These are phyloP conservation scores for Lepidiolamprologus cunningtoni DNA, from an alignment of 2,113 vertebrate genomes.

Conservation along the genomic window DNA sequence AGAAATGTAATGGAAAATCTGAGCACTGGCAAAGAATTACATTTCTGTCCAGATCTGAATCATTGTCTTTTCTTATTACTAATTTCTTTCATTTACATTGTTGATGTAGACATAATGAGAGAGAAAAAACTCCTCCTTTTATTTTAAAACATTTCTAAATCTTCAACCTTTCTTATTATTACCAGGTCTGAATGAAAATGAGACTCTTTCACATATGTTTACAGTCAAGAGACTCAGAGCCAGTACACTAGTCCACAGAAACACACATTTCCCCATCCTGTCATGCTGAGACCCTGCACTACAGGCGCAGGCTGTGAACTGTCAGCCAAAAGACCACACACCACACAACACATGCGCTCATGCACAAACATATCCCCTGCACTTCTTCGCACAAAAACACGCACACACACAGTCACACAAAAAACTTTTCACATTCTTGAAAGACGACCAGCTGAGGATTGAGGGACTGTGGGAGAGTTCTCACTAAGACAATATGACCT, in stretches of 20 bases:
- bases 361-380: background rate
- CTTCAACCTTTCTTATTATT: background rate
- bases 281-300: slow-evolving; percentile 37
- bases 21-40: background rate
- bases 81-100: background rate
- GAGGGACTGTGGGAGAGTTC: background rate
- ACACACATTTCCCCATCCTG: slow-evolving; percentile 44
- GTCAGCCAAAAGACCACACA: slow-evolving; percentile 33
- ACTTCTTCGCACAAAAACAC: background rate
- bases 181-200: background rate
- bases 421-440: slow-evolving; percentile 27
- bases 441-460: slow-evolving; percentile 15
- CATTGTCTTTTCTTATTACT: background rate
- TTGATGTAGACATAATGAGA: background rate
- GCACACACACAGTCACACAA: background rate
- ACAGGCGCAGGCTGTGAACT: slow-evolving; percentile 2
- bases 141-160: background rate
- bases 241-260: background rate
- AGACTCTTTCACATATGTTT: background rate
- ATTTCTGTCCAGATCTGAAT: background rate
- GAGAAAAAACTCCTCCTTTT: background rate
- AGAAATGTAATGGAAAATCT: background rate
- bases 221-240: background rate
- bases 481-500: slow-evolving; percentile 3
- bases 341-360: background rate